phyloP scores from a whole-genome alignment of 2,888 invertebrate genomes.

The Apamea crenata region DNA sequence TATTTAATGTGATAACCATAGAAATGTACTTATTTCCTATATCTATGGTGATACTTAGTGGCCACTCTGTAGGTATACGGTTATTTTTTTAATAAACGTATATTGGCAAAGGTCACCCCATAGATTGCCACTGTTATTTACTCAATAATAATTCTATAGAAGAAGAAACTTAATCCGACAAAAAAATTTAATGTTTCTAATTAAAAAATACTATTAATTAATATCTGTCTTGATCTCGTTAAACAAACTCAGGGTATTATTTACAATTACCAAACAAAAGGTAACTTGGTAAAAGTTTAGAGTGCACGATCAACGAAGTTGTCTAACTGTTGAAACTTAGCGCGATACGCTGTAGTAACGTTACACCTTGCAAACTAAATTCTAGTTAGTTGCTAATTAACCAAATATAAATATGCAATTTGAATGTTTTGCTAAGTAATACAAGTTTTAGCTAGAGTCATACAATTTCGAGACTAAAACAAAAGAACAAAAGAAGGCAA shows the following conservation, averaged over 20 bases:
- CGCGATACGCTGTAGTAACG: conserved; percentile 14
- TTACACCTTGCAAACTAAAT: conserved; percentile 25
- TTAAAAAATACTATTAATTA: background rate
- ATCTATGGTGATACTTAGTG: too few relatives aligned
- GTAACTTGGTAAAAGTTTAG: conserved; percentile 18
- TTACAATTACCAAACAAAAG: conserved; percentile 17
- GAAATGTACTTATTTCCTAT: too few relatives aligned
- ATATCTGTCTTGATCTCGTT: background rate
- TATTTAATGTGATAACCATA: too few relatives aligned
- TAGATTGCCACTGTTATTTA: too few relatives aligned
- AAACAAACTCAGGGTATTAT: conserved; percentile 10
- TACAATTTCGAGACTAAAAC: background rate
- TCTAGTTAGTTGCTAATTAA: conserved; percentile 29
- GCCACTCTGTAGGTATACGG: too few relatives aligned
- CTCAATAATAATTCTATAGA: too few relatives aligned
- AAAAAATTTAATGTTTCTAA: too few relatives aligned
- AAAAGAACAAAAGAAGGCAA: too few relatives aligned
- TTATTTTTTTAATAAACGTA: too few relatives aligned
- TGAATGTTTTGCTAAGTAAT: background rate
- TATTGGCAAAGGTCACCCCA: too few relatives aligned
- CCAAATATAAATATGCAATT: background rate
- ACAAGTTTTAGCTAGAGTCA: background rate
- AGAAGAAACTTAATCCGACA: too few relatives aligned
- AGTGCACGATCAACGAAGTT: conserved; percentile 33
- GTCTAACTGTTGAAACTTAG: conserved; percentile 10